Evolutionary conservation across 2,888 invertebrate genomes (phyloP).

Genomic region (Chymomyza procnemis): DNA sequence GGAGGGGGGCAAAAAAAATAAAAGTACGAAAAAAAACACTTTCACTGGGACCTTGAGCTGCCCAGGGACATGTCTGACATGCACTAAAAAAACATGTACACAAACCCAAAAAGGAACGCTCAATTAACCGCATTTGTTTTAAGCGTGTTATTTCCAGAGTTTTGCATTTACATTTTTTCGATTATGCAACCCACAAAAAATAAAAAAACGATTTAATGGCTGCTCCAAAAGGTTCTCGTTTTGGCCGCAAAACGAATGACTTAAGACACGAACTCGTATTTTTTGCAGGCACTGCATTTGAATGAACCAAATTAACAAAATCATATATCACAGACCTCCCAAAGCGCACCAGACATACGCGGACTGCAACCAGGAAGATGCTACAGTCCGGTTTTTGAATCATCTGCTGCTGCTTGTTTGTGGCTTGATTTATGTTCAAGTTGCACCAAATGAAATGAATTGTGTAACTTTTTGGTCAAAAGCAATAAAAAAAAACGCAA

Average conservation of each 20-base stretch:
- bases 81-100: background rate
- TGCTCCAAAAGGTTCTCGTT: slow-evolving; percentile 49
- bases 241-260: slow-evolving; percentile 11
- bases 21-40: slow-evolving; percentile 56
- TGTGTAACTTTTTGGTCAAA: slow-evolving; percentile 62
- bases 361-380: slow-evolving; percentile 25
- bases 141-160: slow-evolving; percentile 32
- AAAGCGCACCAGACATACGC: slow-evolving; percentile 49
- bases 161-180: slow-evolving; percentile 49
- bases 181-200: no score
- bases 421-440: slow-evolving; percentile 61
- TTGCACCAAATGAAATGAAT: slow-evolving; percentile 73
- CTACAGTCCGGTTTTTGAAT: background rate
- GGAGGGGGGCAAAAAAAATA: slow-evolving; percentile 67
- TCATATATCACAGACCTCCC: slow-evolving; percentile 58
- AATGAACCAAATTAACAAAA: slow-evolving; percentile 67
- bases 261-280: slow-evolving; percentile 56
- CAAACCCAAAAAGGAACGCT: slow-evolving; percentile 21
- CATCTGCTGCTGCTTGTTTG: slow-evolving; percentile 58
- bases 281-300: slow-evolving; percentile 31
- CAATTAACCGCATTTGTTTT: slow-evolving; percentile 66
- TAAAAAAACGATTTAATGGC: background rate
- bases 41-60: slow-evolving; percentile 71
- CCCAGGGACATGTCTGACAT: slow-evolving; percentile 1
- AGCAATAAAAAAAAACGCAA: background rate